Conservation (phyloP, 2,888 invertebrate species). For the Pyrrhosoma nymphula region DNA sequence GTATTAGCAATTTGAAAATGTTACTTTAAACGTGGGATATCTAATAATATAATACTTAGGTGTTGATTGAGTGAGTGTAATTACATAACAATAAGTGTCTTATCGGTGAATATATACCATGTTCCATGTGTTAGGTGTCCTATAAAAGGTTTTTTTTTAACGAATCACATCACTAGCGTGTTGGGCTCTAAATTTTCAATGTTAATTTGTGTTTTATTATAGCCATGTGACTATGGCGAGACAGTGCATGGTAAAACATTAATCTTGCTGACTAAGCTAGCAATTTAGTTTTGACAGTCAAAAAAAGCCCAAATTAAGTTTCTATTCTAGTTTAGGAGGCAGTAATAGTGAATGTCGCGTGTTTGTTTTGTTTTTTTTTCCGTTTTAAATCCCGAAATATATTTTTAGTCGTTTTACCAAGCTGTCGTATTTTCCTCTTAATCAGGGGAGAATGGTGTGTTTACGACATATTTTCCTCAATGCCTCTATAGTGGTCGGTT, state of each 20-base stretch:
- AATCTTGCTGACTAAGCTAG: background rate
- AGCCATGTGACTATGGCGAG: background rate
- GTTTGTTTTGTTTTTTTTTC: background rate
- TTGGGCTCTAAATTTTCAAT: background rate
- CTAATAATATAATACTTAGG: background rate
- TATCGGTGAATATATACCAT: background rate
- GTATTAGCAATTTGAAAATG: background rate
- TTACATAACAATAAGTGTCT: conserved; percentile 51
- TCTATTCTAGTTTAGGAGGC: background rate
- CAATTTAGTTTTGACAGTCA: background rate
- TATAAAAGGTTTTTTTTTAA: background rate
- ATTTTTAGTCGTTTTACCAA: background rate
- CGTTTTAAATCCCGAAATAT: background rate
- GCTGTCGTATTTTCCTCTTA: background rate
- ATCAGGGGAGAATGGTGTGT: background rate
- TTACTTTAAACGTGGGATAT: background rate
- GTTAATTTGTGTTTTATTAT: background rate
- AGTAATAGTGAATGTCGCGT: background rate
- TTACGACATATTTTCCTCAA: background rate
- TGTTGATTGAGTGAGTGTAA: background rate
- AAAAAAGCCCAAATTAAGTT: background rate
- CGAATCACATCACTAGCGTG: background rate
- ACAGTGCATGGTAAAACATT: background rate
- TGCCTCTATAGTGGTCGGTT: background rate
- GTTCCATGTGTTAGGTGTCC: background rate